A percentile compares a stretch with the other conserved stretches of the same genome.
Conservation (phyloP, 1,140 invertebrate genomes). For the Drosophila pandora region DNA sequence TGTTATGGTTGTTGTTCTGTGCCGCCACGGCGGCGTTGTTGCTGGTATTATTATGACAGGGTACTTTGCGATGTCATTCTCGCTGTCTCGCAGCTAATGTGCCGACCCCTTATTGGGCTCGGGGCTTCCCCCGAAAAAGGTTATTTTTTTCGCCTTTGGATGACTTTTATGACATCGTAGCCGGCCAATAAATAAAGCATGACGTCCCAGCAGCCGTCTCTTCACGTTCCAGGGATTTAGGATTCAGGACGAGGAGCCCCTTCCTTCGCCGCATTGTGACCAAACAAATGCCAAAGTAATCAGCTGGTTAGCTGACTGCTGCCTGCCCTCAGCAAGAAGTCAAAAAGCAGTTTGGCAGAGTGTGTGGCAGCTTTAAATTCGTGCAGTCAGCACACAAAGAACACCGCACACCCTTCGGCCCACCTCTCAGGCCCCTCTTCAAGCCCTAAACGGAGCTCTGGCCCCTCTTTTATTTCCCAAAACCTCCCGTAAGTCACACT, state of each 20-base stretch:
- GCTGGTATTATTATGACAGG: constrained; percentile 64
- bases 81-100: constrained; percentile 71
- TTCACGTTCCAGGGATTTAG: constrained; percentile 20
- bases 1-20: constrained; percentile 61
- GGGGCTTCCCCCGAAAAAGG: constrained; percentile 67
- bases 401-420: constrained; percentile 25
- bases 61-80: constrained; percentile 74
- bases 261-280: constrained; percentile 33
- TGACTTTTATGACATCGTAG: constrained; percentile 76
- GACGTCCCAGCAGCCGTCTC: constrained; percentile 24
- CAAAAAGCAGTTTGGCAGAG: constrained; percentile 71
- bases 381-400: constrained; percentile 68
- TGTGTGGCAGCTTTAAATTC: constrained; percentile 79
- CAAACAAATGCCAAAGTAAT: constrained; percentile 79
- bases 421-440: not conserved
- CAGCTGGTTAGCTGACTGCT: constrained; percentile 63
- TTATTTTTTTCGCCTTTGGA: constrained; percentile 41
- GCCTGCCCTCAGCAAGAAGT: constrained; percentile 55
- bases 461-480: not conserved
- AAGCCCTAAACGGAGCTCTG: not conserved
- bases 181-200: constrained; percentile 71
- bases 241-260: not conserved
- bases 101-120: constrained; percentile 30
- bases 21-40: constrained; percentile 13
- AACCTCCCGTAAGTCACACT: constrained; percentile 46